Base-by-base conservation (phyloP, 1,140 invertebrate species). In the Drosophila watanabei region DNA sequence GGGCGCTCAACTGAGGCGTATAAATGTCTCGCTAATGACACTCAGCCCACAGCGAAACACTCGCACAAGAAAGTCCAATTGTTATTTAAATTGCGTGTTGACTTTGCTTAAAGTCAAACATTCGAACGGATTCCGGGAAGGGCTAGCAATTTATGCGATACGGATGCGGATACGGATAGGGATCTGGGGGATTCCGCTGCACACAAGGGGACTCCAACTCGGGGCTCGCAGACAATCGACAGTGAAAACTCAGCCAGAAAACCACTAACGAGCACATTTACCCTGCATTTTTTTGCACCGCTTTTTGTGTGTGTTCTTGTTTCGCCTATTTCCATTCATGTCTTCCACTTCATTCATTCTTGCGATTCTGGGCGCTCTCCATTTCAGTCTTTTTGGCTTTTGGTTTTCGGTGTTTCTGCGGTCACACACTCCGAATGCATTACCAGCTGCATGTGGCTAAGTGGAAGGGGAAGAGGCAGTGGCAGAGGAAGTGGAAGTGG, bases 241-340 rank as follows among this genome's bases (percentile, higher is more conserved):
- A 39, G 35, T 37, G 66, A 54, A 79, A 79, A 72, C 43, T 43
- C 76, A 58, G 35, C 32, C 56, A 72, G 68, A 59, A 60, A 66
- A 63, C 80, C 68, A 80, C 85, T 84, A 84, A 89, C 80, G 72
- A 89, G 80, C 85, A 51, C 68, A 80, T 80, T 83, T 82, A 65
- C 66, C 48, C 64, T 24, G 41, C 35, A 66, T 61, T 66, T 64
- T 64, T 58, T 32, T 46, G 8, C 39, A 52, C 32, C 14, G 46
- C 41, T 48, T 56, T 62, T 60, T 77, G 28, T 39, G 52, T 62
- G 30, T 62, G 30, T 32, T 45, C 48, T 58, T 62, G 39, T 64
- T 57, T 51, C 43, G 51, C 46, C 60, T 45, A 43, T 77, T 63
- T 24, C 49, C 84, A 83, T 86, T 86, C 76, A 83, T 72, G 56